Evolutionary conservation across 2,888 invertebrate species (phyloP), one percentile per base, ranked within the genome.

Genomic region (Ptychoptera albimana): DNA sequence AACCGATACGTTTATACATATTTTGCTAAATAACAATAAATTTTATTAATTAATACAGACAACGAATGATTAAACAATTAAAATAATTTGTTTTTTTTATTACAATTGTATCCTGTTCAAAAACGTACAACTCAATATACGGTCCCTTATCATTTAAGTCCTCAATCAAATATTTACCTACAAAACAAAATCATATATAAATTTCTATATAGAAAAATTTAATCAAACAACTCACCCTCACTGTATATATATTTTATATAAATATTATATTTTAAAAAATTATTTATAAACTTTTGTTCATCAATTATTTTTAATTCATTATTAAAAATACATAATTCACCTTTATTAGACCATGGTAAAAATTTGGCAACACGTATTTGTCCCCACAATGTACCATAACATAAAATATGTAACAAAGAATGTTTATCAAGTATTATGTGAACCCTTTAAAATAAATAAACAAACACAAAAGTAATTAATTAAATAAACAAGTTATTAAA

Each of bases 371-470:
- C 30, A 11, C 46, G 37, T 35, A 46, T 46, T 40, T 46, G 46
- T 10, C 46, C 46, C 46, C 46, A 46, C 30, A 46, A 15, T 12
- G 46, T 37, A 8, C 43, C 43, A 23, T 46, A 46, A 13, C 46
- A 46, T 12, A 46, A 43, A 39, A 43, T 14, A n/a, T 39, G 8
- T 5, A 9, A 37, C 4, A 43, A 29, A 7, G 34, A 12, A 37
- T 37, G 30, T 9, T 36, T 23, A 5, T 14, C 36, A 2, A 43
- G 12, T 15, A 43, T 30, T 10, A 6, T 23, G 12, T 30, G 36
- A 2, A 43, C 43, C 16, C 43, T 43, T 7, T 16, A 16, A 29
- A 16, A 7, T 15, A 39, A 6, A 10, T 6, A 8, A 39, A 30
- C 8, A 7, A 9, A n/a, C 9, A 13, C 16, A 38, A 16, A 16